phyloP scores from a whole-genome alignment of 2,113 vertebrate species.

The Petrocephalus zakoni region DNA sequence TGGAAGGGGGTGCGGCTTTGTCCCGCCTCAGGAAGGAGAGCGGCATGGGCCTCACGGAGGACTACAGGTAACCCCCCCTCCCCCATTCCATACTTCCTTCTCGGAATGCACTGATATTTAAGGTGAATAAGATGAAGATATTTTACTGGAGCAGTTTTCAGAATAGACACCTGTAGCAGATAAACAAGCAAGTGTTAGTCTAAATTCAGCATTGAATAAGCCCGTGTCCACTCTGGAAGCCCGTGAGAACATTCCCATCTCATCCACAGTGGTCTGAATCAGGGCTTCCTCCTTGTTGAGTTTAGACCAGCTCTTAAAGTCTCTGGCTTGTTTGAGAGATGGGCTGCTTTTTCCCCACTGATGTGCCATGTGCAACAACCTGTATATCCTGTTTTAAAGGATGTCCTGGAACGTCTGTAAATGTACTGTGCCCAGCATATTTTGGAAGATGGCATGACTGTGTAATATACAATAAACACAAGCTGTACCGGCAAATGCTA shows the following conservation, averaged over 20 bases:
- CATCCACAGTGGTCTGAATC: not conserved
- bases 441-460: not conserved
- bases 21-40: constrained; percentile 70
- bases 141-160: not conserved
- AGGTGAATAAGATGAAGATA: not conserved
- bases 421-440: not conserved
- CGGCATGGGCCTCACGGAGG: constrained; percentile 57
- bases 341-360: not conserved
- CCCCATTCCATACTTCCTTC: not conserved
- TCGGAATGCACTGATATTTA: not conserved
- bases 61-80: constrained; percentile 58
- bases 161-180: not conserved
- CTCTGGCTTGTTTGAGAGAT: not conserved
- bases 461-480: not conserved
- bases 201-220: not conserved
- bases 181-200: not conserved
- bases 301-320: not conserved
- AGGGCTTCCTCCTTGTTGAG: not conserved
- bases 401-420: not conserved
- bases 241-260: not conserved
- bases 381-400: not conserved
- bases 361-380: not conserved
- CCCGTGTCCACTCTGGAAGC: not conserved
- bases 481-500: not conserved
- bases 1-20: constrained; percentile 75